A percentile compares a stretch with the other conserved stretches of the same genome.
These are phyloP conservation scores for Sardinella longiceps DNA, from an alignment of 2,797 vertebrate genomes.

Conservation along the genomic window DNA sequence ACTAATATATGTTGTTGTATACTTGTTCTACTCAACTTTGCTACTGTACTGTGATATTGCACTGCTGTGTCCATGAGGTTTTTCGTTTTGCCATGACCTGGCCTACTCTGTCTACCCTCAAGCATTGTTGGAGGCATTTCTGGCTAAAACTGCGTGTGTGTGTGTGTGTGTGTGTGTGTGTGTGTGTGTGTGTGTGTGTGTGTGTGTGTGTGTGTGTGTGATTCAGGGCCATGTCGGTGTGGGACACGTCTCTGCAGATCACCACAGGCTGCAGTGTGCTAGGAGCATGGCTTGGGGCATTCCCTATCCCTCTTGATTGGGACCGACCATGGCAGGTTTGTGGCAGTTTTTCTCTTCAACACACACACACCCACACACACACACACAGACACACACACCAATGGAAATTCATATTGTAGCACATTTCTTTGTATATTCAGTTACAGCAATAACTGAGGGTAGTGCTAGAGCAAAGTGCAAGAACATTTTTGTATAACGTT, in stretches of 20 bases:
- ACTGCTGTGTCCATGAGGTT: not conserved
- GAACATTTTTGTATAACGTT: too few relatives aligned
- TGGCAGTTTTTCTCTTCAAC: not conserved
- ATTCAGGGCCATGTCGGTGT: slow-evolving; percentile 88
- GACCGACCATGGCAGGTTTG: slow-evolving; percentile 77
- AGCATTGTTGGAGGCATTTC: not conserved
- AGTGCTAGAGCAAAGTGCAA: not conserved
- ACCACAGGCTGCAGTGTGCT: slow-evolving; percentile 85
- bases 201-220: slow-evolving; percentile 22
- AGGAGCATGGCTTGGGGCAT: slow-evolving; percentile 92
- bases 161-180: too few relatives aligned
- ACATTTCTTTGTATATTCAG: not conserved
- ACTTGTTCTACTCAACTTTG: not conserved
- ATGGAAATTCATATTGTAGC: not conserved
- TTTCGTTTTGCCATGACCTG: not conserved
- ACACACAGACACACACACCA: slow-evolving; percentile 2
- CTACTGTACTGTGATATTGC: not conserved
- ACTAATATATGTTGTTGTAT: not conserved
- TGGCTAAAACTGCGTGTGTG: too few relatives aligned
- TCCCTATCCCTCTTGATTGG: slow-evolving; percentile 84
- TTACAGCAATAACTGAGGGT: not conserved
- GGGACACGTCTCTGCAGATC: slow-evolving; percentile 95
- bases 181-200: not conserved
- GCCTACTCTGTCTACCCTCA: not conserved
- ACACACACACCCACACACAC: slow-evolving; percentile 11